These are phyloP conservation scores for Lucilia sericata DNA, from an alignment of 1,140 invertebrate species.

Conservation along the genomic window DNA sequence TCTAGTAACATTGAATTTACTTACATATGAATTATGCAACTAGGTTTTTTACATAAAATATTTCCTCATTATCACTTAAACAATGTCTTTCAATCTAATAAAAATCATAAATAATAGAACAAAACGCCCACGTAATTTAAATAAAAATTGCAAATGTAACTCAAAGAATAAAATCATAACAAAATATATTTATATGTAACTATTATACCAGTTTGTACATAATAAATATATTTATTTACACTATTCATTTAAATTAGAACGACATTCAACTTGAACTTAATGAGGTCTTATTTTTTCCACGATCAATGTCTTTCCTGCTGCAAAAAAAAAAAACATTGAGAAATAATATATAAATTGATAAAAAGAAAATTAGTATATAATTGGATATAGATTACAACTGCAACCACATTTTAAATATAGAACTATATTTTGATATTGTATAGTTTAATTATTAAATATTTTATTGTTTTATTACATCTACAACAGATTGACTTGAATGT, in stretches of 20 bases:
- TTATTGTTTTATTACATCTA: no score
- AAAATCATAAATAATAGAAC: conserved; percentile 10
- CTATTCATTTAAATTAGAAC: conserved; percentile 36
- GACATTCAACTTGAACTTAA: conserved; percentile 44
- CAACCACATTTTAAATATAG: not conserved
- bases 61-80: conserved; percentile 30
- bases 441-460: no score
- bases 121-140: not conserved
- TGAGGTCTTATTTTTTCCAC: not conserved
- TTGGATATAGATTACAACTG: not conserved
- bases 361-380: not conserved
- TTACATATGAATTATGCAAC: no score
- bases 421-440: no score
- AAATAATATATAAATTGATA: no score
- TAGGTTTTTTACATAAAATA: not conserved
- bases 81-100: conserved; percentile 32
- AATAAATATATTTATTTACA: no score
- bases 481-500: no score
- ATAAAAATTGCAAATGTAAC: not conserved
- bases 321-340: not conserved
- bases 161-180: not conserved
- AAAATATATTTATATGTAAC: not conserved
- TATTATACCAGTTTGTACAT: no score
- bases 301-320: not conserved
- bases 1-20: no score